A percentile compares a stretch with the other conserved stretches of the same genome.
These are phyloP conservation scores for Trachelus stipa DNA, from an alignment of 2,888 invertebrate genomes.

Conservation along the genomic window DNA sequence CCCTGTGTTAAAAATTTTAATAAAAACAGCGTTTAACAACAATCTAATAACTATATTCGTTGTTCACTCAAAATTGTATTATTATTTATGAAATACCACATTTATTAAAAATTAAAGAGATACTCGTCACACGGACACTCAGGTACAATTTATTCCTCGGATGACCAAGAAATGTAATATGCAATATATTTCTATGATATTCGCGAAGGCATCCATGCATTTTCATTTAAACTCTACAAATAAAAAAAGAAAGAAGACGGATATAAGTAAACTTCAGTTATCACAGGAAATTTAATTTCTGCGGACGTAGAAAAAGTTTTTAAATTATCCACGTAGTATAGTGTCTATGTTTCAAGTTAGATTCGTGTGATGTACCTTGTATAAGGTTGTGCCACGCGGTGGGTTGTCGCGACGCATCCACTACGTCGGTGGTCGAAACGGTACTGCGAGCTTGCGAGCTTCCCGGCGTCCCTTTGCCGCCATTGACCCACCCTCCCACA, in stretches of 20 bases:
- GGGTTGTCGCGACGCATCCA: slow-evolving; percentile 33
- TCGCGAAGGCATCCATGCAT: not conserved
- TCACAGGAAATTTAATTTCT: not conserved
- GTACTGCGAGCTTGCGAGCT: slow-evolving; percentile 53
- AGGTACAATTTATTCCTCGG: not conserved
- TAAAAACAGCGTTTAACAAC: not conserved
- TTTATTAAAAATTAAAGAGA: not conserved
- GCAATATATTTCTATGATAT: not conserved
- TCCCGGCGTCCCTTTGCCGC: slow-evolving; percentile 56
- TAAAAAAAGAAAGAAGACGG: no score
- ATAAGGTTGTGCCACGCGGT: slow-evolving; percentile 12
- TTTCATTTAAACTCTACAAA: not conserved
- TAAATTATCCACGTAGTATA: not conserved
- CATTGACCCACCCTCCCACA: slow-evolving; percentile 53
- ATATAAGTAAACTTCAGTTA: not conserved
- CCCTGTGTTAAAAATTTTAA: not conserved
- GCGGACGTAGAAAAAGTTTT: not conserved
- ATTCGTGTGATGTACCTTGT: not conserved
- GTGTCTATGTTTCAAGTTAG: not conserved
- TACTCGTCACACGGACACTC: not conserved
- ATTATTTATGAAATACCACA: not conserved
- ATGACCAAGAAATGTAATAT: not conserved
- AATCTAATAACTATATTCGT: not conserved
- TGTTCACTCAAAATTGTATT: not conserved
- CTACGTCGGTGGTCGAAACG: slow-evolving; percentile 57